Evolutionary conservation across 2,888 invertebrate species (phyloP).

Genomic region (Drosophila prolongata): DNA sequence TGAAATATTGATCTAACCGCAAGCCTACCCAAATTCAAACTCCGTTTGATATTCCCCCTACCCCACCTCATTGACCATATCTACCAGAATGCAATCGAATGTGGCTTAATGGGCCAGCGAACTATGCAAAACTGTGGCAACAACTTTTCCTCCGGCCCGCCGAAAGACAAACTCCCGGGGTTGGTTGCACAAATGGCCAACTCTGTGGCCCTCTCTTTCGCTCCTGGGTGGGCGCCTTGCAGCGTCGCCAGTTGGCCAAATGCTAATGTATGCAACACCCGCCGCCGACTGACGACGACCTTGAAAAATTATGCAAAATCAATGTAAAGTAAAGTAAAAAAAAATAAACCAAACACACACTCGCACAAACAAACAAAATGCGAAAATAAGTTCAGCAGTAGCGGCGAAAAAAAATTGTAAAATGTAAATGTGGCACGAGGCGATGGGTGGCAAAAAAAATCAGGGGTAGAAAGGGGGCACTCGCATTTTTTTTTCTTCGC

Average conservation of each 20-base stretch:
- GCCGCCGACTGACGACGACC: constrained; percentile 76
- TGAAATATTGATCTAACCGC: too few species aligned
- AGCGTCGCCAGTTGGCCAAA: constrained; percentile 64
- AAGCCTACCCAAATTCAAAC: too few species aligned
- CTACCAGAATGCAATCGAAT: constrained; percentile 10
- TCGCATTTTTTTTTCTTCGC: constrained; percentile 27
- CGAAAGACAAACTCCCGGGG: constrained; percentile 36
- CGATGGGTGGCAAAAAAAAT: constrained; percentile 31
- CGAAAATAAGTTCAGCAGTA: constrained; percentile 72
- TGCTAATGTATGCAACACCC: constrained; percentile 82
- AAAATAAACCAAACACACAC: constrained; percentile 47
- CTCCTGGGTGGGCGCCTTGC: constrained; percentile 61
- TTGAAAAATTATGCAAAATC: constrained; percentile 84
- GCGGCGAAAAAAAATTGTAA: constrained; percentile 58
- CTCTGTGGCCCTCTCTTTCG: constrained; percentile 20
- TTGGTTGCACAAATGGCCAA: constrained; percentile 61
- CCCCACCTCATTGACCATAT: not conserved
- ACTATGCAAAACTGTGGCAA: constrained; percentile 69
- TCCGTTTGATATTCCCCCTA: not conserved
- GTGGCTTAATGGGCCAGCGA: constrained; percentile 37
- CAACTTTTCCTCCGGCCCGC: constrained; percentile 61
- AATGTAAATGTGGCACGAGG: constrained; percentile 77
- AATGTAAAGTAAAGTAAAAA: constrained; percentile 74
- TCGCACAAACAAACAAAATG: constrained; percentile 64
- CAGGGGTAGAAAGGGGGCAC: constrained; percentile 5